A percentile compares a stretch with the other conserved stretches of the same genome.
phyloP scores from a whole-genome alignment of 2,113 vertebrate species.

The Brachypodius melanocephalos region DNA sequence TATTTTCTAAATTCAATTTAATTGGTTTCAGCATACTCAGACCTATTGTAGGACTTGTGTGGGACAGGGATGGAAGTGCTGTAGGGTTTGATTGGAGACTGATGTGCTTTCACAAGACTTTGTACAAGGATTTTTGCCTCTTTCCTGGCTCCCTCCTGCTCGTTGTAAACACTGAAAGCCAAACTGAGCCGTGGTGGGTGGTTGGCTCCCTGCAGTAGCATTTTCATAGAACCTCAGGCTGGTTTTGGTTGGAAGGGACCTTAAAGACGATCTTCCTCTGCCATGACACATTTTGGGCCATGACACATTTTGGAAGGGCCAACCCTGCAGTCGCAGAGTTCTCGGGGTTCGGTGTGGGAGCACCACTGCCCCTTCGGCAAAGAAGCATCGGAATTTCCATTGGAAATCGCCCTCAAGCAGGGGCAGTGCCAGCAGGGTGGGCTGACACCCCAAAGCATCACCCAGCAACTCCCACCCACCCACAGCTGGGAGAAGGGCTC shows the following conservation, averaged over 20 bases:
- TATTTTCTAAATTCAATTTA: not conserved
- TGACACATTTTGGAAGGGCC: not conserved
- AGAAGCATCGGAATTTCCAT: not conserved
- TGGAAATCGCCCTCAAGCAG: not conserved
- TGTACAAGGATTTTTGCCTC: not conserved
- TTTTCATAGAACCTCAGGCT: not conserved
- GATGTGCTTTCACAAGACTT: not conserved
- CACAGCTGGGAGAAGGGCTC: rapidly evolving
- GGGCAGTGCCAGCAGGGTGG: not conserved
- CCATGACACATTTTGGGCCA: too few relatives aligned
- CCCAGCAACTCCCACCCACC: not conserved
- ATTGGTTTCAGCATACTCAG: not conserved
- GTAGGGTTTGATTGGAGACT: not conserved
- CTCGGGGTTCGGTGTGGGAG: not conserved
- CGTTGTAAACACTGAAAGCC: rapidly evolving
- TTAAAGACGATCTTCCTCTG: not conserved
- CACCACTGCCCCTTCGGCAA: not conserved
- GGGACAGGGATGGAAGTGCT: rapidly evolving
- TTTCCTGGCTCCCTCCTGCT: not conserved
- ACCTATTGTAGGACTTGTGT: rapidly evolving
- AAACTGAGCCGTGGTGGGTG: rapidly evolving
- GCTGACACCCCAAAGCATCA: not conserved
- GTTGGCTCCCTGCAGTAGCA: not conserved
- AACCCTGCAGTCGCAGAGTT: rapidly evolving
- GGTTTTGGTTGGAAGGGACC: not conserved